A percentile compares a stretch with the other conserved stretches of the same genome.
These are phyloP conservation scores for Platysteira castanea DNA, from an alignment of 2,113 vertebrate species.

Conservation along the genomic window DNA sequence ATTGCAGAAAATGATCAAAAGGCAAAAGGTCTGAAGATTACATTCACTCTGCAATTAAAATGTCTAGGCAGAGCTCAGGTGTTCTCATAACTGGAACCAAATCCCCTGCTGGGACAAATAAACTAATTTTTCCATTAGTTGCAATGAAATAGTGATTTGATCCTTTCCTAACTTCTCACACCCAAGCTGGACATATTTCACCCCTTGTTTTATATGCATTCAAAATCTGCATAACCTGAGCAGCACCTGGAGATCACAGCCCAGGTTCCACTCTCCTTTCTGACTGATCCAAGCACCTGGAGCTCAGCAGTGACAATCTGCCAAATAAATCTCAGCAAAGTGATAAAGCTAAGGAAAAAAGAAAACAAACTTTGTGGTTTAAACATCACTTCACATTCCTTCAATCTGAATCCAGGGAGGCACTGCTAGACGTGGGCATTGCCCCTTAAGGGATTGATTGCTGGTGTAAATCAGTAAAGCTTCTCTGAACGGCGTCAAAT, in stretches of 20 bases:
- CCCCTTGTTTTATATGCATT: background rate
- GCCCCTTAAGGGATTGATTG: background rate
- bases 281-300: fast-evolving
- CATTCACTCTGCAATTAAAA: background rate
- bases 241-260: background rate
- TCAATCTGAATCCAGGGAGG: background rate
- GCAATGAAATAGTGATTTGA: background rate
- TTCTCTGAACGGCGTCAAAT: background rate
- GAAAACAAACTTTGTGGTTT: background rate
- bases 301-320: background rate
- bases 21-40: background rate
- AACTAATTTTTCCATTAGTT: background rate
- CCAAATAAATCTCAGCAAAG: background rate
- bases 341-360: background rate
- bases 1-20: background rate
- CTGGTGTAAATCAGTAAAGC: background rate
- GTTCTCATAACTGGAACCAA: background rate
- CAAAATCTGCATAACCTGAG: background rate
- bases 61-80: background rate
- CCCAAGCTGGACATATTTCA: background rate
- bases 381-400: background rate
- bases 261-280: background rate
- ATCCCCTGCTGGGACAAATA: background rate
- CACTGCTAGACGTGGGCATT: background rate
- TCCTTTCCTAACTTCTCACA: background rate